Base-by-base conservation (phyloP, 1,140 invertebrate species). In the Bombus balteatus region DNA sequence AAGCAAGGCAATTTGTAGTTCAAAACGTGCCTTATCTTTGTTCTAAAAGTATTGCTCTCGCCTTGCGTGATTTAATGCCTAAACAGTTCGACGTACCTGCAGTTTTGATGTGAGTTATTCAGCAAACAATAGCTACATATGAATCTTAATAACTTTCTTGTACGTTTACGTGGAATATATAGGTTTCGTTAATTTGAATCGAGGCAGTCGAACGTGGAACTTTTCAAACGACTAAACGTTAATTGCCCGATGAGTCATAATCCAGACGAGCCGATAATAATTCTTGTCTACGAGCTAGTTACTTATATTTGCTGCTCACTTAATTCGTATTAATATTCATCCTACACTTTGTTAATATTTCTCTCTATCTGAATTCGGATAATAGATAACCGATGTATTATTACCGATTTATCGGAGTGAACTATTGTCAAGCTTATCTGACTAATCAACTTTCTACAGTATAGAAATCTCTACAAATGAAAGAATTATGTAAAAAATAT, bases 1-100 rank as follows among this genome's bases (percentile, higher is more conserved):
- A 86, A 79, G 83, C 84, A 81, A 81, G 70, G 66, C 77, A 66
- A 75, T 74, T 57, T 68, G 65, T 87, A 91, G 87, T 87, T 85
- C 87, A 76, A 53, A 71, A 72, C 71, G 84, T 82, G 76, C 85
- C 84, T 88, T 88, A 88, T 88, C 87, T 88, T 66, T 18, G 32
- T 43, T 59, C 77, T 83, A 87, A 89, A 89, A 89, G 85, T 81
- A 89, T 85, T 70, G 83, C 76, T 65, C 71, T 39, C 72, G 34
- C 32, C 41, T 39, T 12, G 41, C 72, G 81, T 83, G 81, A 83
- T 83, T 83, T 66, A 83, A 28, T 12, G 62, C 72, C 72, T 76
- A 83, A 83, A 83, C 81, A 76, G 41, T 83, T 76, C 72, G 72
- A 83, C 65, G 32, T 47, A 39, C 22, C 81, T 43, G 57, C 71